Evolutionary conservation across 2,888 invertebrate species (phyloP).

Genomic region (Stegana nigrithorax): DNA sequence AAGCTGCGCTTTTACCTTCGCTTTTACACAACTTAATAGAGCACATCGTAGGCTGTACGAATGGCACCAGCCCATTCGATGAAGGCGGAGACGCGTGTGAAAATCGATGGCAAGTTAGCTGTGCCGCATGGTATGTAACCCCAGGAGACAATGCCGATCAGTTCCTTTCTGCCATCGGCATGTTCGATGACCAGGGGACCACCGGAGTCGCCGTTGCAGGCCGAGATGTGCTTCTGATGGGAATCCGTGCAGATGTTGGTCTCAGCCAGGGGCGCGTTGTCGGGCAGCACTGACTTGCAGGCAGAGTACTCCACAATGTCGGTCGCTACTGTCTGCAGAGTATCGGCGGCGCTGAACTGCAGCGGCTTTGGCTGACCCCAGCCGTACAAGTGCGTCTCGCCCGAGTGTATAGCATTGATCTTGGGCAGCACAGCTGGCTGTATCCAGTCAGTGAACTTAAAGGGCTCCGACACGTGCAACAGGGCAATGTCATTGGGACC

Average conservation of each 20-base stretch:
- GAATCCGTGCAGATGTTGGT: constrained; percentile 70
- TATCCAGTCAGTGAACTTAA: constrained; percentile 59
- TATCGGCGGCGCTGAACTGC: constrained; percentile 40
- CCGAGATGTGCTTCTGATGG: constrained; percentile 64
- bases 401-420: constrained; percentile 48
- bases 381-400: constrained; percentile 65
- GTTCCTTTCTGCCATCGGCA: constrained; percentile 37
- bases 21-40: too few species aligned
- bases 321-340: constrained; percentile 57
- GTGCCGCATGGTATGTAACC: constrained; percentile 69
- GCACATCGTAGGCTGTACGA: constrained; percentile 48
- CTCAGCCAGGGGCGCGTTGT: constrained; percentile 47
- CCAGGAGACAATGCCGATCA: constrained; percentile 71
- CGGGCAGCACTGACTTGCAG: constrained; percentile 50
- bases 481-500: constrained; percentile 72
- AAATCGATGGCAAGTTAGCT: constrained; percentile 67
- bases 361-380: constrained; percentile 68
- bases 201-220: constrained; percentile 69
- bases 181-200: constrained; percentile 62
- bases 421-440: constrained; percentile 65
- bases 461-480: constrained; percentile 58
- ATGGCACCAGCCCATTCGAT: constrained; percentile 64
- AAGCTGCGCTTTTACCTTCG: not conserved
- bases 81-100: constrained; percentile 68
- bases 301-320: constrained; percentile 49